phyloP scores from a whole-genome alignment of 2,888 invertebrate species.

The Didymodactylos carnosus region DNA sequence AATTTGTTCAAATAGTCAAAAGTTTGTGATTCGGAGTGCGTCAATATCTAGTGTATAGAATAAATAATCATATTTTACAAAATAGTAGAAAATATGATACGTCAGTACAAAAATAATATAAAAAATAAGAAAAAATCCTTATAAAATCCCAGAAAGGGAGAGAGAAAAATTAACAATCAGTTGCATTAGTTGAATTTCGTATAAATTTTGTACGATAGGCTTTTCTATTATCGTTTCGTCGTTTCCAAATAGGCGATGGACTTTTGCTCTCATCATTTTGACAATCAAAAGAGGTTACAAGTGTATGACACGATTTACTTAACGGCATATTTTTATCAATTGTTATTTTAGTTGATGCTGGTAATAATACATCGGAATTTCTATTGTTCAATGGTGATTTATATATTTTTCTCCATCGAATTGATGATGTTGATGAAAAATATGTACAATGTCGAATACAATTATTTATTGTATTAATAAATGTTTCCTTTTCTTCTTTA shows the following conservation, averaged over 20 bases:
- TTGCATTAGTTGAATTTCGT: neutral
- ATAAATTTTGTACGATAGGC: too few relatives aligned
- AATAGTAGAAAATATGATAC: too few relatives aligned
- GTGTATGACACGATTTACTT: neutral
- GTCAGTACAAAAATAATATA: too few relatives aligned
- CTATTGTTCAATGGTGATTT: neutral
- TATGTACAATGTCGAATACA: too few relatives aligned
- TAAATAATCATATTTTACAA: too few relatives aligned
- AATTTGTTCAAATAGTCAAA: too few relatives aligned
- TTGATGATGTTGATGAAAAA: neutral
- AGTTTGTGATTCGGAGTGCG: too few relatives aligned
- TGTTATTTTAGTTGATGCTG: neutral
- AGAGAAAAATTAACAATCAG: neutral
- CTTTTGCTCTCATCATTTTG: neutral
- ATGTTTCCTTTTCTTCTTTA: neutral
- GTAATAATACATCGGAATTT: neutral
- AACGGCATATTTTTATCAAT: neutral
- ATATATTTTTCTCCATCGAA: neutral
- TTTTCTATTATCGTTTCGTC: neutral
- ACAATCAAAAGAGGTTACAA: neutral
- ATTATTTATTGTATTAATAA: neutral
- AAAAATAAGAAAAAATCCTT: too few relatives aligned
- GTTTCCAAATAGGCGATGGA: slow-evolving; percentile 1
- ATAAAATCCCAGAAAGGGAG: too few relatives aligned
- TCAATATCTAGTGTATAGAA: too few relatives aligned